These are phyloP conservation scores for Reticulitermes lucifugus DNA, from an alignment of 2,888 invertebrate species.

Conservation along the genomic window DNA sequence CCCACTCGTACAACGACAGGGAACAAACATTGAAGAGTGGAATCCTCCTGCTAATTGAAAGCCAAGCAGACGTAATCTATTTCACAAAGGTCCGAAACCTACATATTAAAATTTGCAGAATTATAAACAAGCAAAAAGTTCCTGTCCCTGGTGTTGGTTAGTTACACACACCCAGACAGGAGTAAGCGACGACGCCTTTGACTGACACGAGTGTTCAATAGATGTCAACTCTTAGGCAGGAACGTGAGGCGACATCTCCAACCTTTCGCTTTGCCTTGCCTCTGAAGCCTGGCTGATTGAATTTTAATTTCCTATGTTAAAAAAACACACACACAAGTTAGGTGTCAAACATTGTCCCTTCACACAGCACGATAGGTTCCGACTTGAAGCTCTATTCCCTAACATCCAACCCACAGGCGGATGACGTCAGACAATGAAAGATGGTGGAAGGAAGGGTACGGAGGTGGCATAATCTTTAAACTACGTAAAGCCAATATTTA, in stretches of 20 bases:
- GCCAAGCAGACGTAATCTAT: no score
- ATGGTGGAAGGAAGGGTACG: background rate
- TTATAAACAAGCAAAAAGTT: background rate
- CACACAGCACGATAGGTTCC: conserved; percentile 12
- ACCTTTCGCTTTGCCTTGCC: background rate
- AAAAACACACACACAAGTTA: conserved; percentile 26
- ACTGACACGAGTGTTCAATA: conserved; percentile 47
- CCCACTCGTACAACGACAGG: no score
- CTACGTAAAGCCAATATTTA: conserved; percentile 39
- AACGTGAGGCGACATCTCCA: conserved; percentile 17
- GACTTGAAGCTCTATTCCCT: background rate
- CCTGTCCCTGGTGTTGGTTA: background rate
- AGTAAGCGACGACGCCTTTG: conserved; percentile 22
- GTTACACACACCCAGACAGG: background rate
- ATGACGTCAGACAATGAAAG: conserved; percentile 26
- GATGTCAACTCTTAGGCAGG: conserved; percentile 39
- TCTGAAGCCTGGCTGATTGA: conserved; percentile 45
- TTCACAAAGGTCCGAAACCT: background rate
- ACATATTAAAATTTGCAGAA: background rate
- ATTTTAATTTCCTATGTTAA: conserved; percentile 50
- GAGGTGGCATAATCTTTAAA: conserved; percentile 27
- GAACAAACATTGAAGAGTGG: no score
- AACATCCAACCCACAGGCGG: background rate
- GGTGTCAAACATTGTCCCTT: conserved; percentile 30
- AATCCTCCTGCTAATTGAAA: no score